phyloP scores from a whole-genome alignment of 2,797 vertebrate species.

The Argentina silus region DNA sequence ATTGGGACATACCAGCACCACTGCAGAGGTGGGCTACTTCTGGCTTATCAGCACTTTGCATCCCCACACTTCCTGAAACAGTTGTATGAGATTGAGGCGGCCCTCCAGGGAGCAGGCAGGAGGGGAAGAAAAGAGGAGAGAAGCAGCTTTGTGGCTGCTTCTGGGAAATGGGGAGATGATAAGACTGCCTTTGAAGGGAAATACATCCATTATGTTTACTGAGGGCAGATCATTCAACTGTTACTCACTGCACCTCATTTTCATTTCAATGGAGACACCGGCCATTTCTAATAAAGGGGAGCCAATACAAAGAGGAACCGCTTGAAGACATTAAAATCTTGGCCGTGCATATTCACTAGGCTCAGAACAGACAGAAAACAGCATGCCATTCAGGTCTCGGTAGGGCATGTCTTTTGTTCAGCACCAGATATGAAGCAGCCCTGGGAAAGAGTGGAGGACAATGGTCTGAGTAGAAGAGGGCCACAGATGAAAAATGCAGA shows the following conservation, averaged over 20 bases:
- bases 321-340: slow-evolving; percentile 45
- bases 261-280: too few species aligned
- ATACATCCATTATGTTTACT: slow-evolving; percentile 65
- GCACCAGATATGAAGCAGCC: slow-evolving; percentile 40
- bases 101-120: slow-evolving; percentile 67
- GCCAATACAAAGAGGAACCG: slow-evolving; percentile 12
- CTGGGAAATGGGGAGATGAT: slow-evolving; percentile 71
- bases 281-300: slow-evolving; percentile 5
- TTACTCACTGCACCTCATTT: not conserved
- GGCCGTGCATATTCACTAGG: slow-evolving; percentile 50
- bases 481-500: slow-evolving; percentile 13
- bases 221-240: slow-evolving; percentile 49
- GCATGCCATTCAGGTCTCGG: slow-evolving; percentile 41
- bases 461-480: slow-evolving; percentile 25
- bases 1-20: slow-evolving; percentile 65
- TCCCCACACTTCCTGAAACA: slow-evolving; percentile 89
- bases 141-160: slow-evolving; percentile 71
- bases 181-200: slow-evolving; percentile 71
- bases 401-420: slow-evolving; percentile 42
- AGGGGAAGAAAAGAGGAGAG: slow-evolving; percentile 46
- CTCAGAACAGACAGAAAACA: slow-evolving; percentile 49
- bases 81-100: slow-evolving; percentile 77
- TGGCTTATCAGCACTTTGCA: slow-evolving; percentile 92
- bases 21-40: slow-evolving; percentile 86
- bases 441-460: slow-evolving; percentile 23